phyloP scores from a whole-genome alignment of 2,888 invertebrate genomes.

The Eilema caniola region DNA sequence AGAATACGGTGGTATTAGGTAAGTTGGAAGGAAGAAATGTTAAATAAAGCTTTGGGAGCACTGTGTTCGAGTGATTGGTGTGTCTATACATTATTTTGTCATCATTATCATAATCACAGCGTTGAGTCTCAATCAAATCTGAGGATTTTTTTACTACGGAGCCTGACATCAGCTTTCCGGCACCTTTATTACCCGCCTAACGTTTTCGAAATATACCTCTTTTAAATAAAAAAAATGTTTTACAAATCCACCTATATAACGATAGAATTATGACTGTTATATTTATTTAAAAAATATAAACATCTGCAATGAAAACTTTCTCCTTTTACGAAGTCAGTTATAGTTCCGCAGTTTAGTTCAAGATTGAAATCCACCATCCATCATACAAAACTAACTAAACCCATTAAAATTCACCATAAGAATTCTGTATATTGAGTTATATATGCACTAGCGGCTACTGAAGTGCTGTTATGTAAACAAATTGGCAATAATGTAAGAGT shows the following conservation, averaged over 20 bases:
- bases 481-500: slow-evolving; percentile 57
- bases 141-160: not conserved
- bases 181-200: not conserved
- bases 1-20: not conserved
- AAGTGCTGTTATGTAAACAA: slow-evolving; percentile 57
- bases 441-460: slow-evolving; percentile 25
- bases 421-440: slow-evolving; percentile 6
- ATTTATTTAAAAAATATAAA: too few species aligned
- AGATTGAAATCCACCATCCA: not conserved
- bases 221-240: too few species aligned
- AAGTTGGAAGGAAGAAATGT: not conserved
- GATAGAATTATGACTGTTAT: too few species aligned
- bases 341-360: not conserved
- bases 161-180: too few species aligned
- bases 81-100: not conserved
- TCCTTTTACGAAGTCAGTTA: too few species aligned
- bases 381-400: not conserved
- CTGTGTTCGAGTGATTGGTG: not conserved
- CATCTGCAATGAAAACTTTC: too few species aligned
- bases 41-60: not conserved
- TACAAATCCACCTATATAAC: too few species aligned
- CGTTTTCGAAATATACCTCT: too few species aligned
- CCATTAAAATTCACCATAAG: not conserved
- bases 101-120: not conserved
- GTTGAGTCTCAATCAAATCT: not conserved